Evolutionary conservation across 2,888 invertebrate genomes (phyloP), one percentile per base, ranked within the genome.

Genomic region (Acleris sparsana): DNA sequence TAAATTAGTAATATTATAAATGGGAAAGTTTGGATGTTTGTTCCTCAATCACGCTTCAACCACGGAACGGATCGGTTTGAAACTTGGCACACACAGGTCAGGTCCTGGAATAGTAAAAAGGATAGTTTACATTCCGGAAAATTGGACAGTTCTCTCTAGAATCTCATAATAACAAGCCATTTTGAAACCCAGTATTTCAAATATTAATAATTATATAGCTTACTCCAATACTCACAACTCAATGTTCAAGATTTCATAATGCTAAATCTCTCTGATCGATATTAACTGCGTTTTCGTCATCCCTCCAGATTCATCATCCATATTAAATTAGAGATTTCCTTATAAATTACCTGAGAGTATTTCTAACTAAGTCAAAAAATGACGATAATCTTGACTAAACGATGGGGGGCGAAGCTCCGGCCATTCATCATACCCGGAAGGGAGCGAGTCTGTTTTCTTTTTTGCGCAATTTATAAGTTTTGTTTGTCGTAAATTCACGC

Each of bases 211-310:
- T 25, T 6, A 17, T n/a, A 29, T 22, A 17, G 13, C 11, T 43
- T 16, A 17, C 16, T 51, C 22, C 39, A 18, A 59, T 18, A 18
- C 44, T 33, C 18, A 25, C n/a, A 13, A 56, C 43, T 18, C 22
- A 18, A 53, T 44, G 46, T 53, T 3, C 44, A 20, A 61, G 51
- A 46, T 61, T 55, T 52, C 56, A 56, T 52, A 60, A 65, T 55
- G 57, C 49, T 63, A 71, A 73, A 75, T 70, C 67, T 39, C 53
- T 53, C 68, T 72, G 73, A 78, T 75, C 73, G 73, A 75, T 69
- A 63, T 68, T 66, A 70, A 71, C 65, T 55, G 55, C 60, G 49
- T 46, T 55, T 29, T 20, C n/a, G 44, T 18, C 64, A 39, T 60
- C 59, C 55, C 5, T 53, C 39, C 33, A 17, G 61, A 65, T 65